Evolutionary conservation across 2,797 vertebrate species (phyloP).

Genomic region (Ctenosaura bakeri): DNA sequence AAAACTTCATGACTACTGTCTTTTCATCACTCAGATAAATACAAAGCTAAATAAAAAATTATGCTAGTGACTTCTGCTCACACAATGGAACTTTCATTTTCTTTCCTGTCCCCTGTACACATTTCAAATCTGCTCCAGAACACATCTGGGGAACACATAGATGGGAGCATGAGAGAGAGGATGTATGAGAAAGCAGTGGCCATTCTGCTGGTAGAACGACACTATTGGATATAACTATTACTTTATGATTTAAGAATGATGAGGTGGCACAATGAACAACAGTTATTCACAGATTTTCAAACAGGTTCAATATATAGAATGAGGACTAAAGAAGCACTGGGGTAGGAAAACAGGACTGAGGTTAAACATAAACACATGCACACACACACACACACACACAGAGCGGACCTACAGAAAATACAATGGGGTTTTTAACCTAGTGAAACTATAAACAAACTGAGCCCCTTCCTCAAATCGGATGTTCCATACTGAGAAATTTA

Average conservation of each 20-base stretch:
- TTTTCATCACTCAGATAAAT: too few species aligned
- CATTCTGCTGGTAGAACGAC: neutral
- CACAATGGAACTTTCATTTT: neutral
- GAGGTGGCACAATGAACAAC: conserved; percentile 19
- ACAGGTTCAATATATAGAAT: neutral
- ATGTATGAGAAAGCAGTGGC: neutral
- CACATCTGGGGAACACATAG: neutral
- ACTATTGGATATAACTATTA: neutral
- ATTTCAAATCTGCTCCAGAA: neutral
- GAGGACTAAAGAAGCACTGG: too few species aligned
- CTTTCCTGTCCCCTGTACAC: neutral
- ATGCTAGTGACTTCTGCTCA: neutral
- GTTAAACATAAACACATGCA: neutral
- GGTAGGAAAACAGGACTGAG: neutral
- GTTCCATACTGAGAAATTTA: neutral
- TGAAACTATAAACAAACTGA: neutral
- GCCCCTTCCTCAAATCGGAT: neutral
- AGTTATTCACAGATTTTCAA: conserved; percentile 7
- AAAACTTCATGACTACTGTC: neutral
- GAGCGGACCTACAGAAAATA: neutral
- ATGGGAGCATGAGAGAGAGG: neutral
- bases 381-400: neutral
- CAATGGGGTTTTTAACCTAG: neutral
- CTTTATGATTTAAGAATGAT: conserved; percentile 46
- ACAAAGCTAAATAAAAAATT: neutral